These are phyloP conservation scores for Paratrypauchen microcephalus DNA, from an alignment of 2,797 vertebrate genomes.

Conservation along the genomic window DNA sequence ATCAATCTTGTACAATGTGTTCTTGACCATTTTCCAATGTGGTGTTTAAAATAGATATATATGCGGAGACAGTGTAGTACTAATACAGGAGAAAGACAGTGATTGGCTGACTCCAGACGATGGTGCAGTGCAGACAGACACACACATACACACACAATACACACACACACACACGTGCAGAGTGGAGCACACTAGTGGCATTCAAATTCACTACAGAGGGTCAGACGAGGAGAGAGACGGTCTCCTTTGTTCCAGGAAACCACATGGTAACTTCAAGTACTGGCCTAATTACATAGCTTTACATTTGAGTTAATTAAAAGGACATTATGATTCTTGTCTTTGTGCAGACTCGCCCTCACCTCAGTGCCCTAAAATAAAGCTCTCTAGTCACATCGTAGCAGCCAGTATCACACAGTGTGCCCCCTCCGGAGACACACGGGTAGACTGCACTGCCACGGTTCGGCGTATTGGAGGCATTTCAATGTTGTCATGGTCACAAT, in stretches of 20 bases:
- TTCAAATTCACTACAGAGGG: neutral
- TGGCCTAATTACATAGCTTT: neutral
- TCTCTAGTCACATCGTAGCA: neutral
- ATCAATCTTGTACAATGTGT: neutral
- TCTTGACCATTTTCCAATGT: neutral
- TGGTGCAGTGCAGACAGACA: conserved; percentile 12
- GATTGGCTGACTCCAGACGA: conserved; percentile 21
- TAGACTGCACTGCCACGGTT: conserved; percentile 25
- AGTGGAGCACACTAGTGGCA: conserved; percentile 11
- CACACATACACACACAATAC: neutral
- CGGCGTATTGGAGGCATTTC: conserved; percentile 24
- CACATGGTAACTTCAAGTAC: neutral
- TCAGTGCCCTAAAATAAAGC: neutral
- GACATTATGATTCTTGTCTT: conserved; percentile 4
- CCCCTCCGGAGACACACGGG: conserved; percentile 22
- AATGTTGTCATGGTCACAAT: conserved; percentile 20
- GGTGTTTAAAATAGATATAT: conserved; percentile 36
- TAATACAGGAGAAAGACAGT: conserved; percentile 35
- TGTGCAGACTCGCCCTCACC: neutral
- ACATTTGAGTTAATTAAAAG: conserved; percentile 9
- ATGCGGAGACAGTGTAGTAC: conserved; percentile 29
- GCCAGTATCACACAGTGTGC: conserved; percentile 1
- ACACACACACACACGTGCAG: conserved; percentile 5
- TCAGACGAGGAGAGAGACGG: neutral
- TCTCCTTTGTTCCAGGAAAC: conserved; percentile 25